These are phyloP conservation scores for Leptodactylus fuscus DNA, from an alignment of 2,113 vertebrate species.

Conservation along the genomic window DNA sequence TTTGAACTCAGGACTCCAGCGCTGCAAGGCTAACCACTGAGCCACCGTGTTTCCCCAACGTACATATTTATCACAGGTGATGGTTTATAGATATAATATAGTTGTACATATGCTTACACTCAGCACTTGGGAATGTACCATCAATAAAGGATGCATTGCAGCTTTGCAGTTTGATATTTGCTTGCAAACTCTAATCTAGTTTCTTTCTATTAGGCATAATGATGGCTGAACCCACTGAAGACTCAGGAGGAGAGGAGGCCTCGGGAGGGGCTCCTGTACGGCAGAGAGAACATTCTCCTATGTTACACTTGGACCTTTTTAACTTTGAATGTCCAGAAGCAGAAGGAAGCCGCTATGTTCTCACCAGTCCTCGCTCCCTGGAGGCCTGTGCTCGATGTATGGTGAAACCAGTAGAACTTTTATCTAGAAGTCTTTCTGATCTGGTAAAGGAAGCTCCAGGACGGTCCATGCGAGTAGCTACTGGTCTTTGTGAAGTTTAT, in stretches of 20 bases:
- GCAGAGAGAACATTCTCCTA: conserved; percentile 75
- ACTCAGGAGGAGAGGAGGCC: conserved; percentile 67
- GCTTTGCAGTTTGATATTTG: background rate
- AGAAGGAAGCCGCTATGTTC: conserved; percentile 94
- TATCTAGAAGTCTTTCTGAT: conserved; percentile 83
- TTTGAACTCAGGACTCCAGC: no score
- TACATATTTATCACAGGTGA: no score
- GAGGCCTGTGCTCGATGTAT: conserved; percentile 96
- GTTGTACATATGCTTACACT: no score
- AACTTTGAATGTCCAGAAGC: conserved; percentile 92
- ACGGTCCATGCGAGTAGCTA: conserved; percentile 90
- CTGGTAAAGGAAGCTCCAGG: conserved; percentile 90
- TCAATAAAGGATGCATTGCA: no score
- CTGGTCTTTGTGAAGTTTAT: conserved; percentile 90
- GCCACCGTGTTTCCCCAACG: no score
- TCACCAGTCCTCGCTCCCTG: conserved; percentile 93
- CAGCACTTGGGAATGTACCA: no score
- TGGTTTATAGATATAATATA: no score
- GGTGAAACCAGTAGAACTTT: conserved; percentile 93
- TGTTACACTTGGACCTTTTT: conserved; percentile 92
- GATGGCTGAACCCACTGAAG: conserved; percentile 79
- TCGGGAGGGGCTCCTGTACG: conserved; percentile 65
- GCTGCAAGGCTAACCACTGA: no score
- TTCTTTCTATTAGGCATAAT: conserved; percentile 71
- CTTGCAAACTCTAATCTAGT: background rate